A percentile compares a stretch with the other conserved stretches of the same genome.
Evolutionary conservation across 1,140 invertebrate genomes (phyloP).

Genomic region (Aleiodes sp.): DNA sequence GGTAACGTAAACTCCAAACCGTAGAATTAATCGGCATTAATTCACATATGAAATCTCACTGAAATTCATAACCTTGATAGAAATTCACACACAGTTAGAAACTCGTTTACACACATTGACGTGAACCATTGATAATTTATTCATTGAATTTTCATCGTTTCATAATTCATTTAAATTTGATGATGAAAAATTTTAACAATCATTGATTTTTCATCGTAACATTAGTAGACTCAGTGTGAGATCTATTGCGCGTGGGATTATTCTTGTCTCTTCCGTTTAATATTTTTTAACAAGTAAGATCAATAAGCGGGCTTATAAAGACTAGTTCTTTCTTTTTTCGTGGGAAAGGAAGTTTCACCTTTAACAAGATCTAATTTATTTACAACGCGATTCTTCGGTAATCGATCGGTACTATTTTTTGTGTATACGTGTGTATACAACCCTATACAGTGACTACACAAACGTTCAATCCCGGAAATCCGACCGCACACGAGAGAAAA

Average conservation of each 20-base stretch:
- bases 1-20: not conserved
- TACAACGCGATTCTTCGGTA: not conserved
- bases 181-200: too few relatives aligned
- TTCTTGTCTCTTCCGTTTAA: too few relatives aligned
- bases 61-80: not conserved
- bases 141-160: not conserved
- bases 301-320: too few relatives aligned
- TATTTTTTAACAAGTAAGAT: too few relatives aligned
- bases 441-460: not conserved
- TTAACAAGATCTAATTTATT: slow-evolving; percentile 5
- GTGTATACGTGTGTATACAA: not conserved
- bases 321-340: not conserved
- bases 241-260: too few relatives aligned
- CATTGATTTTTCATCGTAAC: too few relatives aligned
- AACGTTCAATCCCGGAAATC: not conserved
- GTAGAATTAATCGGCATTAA: not conserved
- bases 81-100: too few relatives aligned
- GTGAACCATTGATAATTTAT: not conserved
- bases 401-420: not conserved
- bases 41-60: not conserved
- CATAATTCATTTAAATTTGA: too few relatives aligned
- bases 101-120: not conserved
- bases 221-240: too few relatives aligned
- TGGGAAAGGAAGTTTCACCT: not conserved
- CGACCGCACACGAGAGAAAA: not conserved